These are phyloP conservation scores for Spilogale gracilis DNA, from an alignment of 2,113 vertebrate genomes.

Conservation along the genomic window DNA sequence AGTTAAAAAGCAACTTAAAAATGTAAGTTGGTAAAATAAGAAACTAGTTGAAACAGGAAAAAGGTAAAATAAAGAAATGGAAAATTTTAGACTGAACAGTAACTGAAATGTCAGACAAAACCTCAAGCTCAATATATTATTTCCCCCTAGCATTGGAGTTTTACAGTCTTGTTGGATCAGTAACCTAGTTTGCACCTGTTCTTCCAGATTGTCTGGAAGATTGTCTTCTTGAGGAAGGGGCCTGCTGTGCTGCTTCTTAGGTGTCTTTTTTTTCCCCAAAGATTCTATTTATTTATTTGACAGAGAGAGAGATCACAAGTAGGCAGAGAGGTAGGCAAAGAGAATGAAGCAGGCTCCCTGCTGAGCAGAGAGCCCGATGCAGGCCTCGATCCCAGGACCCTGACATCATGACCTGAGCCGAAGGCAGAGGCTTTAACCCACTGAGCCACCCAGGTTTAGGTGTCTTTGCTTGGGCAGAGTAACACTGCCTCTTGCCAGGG, in stretches of 20 bases:
- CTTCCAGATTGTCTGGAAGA: neutral
- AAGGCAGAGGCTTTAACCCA: too few species aligned
- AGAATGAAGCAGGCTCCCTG: too few species aligned
- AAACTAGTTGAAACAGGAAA: neutral
- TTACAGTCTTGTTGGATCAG: neutral
- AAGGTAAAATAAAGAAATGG: neutral
- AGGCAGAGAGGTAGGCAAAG: too few species aligned
- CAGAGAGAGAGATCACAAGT: too few species aligned
- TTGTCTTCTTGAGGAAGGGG: neutral
- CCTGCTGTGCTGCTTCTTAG: neutral
- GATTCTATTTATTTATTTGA: too few species aligned
- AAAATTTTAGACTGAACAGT: neutral
- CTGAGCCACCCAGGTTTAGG: neutral
- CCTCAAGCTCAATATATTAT: neutral
- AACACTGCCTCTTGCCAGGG: neutral
- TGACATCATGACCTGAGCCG: too few species aligned
- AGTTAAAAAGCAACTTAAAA: neutral
- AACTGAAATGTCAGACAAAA: neutral
- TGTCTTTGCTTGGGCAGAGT: neutral
- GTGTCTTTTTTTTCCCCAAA: neutral
- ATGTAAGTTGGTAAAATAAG: neutral
- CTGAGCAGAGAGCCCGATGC: too few species aligned
- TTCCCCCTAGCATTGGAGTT: neutral
- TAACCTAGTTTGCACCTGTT: too few species aligned
- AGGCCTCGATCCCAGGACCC: too few species aligned